A percentile compares a stretch with the other conserved stretches of the same genome.
These are phyloP conservation scores for Tachina grossa DNA, from an alignment of 2,888 invertebrate species.

Conservation along the genomic window DNA sequence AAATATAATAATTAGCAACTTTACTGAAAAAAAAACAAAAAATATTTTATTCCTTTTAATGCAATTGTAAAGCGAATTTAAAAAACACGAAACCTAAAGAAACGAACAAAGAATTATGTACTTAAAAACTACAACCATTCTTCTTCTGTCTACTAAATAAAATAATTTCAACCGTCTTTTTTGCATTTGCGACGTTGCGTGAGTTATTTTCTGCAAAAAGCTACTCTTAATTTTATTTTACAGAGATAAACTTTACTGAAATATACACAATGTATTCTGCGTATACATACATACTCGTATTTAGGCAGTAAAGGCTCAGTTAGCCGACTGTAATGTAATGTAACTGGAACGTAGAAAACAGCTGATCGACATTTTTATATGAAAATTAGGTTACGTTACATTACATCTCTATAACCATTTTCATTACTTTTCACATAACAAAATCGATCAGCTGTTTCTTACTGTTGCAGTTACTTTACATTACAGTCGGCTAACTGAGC, in stretches of 20 bases:
- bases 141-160: background rate
- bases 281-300: background rate
- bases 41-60: background rate
- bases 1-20: slow-evolving; percentile 19
- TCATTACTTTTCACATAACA: too few species aligned
- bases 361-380: too few species aligned
- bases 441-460: too few species aligned
- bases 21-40: slow-evolving; percentile 30
- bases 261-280: background rate
- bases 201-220: slow-evolving; percentile 40
- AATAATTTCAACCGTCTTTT: background rate
- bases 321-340: too few species aligned
- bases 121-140: slow-evolving; percentile 49
- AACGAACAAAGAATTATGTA: background rate
- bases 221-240: slow-evolving; percentile 44
- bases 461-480: too few species aligned
- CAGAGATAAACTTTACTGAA: slow-evolving; percentile 18
- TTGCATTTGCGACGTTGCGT: background rate
- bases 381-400: too few species aligned
- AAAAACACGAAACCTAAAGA: background rate
- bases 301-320: too few species aligned
- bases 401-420: too few species aligned
- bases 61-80: background rate
- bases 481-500: too few species aligned
- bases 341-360: too few species aligned